phyloP scores from a whole-genome alignment of 2,888 invertebrate species.

The Epinotia ramella region DNA sequence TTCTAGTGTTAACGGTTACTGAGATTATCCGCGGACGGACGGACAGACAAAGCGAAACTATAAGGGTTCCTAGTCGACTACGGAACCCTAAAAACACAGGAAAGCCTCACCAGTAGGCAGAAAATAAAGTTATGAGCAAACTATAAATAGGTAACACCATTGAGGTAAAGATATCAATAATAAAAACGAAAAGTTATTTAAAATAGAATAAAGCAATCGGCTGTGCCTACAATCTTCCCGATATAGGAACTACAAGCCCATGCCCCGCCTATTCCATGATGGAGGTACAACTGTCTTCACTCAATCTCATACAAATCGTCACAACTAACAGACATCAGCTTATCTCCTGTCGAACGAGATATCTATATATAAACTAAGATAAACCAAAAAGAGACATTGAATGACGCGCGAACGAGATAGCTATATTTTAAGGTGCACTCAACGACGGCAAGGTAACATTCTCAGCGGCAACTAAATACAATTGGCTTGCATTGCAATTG shows the following conservation, averaged over 20 bases:
- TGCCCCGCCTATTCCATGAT: constrained; percentile 83
- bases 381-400: constrained; percentile 77
- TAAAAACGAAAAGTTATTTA: constrained; percentile 44
- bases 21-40: too few relatives aligned
- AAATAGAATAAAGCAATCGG: constrained; percentile 52
- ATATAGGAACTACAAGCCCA: constrained; percentile 56
- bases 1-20: too few relatives aligned
- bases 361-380: constrained; percentile 79
- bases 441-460: constrained; percentile 65
- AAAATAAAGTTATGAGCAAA: too few relatives aligned
- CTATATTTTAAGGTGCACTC: constrained; percentile 76
- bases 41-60: too few relatives aligned
- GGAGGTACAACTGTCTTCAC: constrained; percentile 72
- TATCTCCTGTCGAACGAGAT: constrained; percentile 81
- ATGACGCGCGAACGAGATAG: constrained; percentile 74
- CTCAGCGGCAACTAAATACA: constrained; percentile 63
- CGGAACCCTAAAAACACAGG: too few relatives aligned
- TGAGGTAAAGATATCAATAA: background rate
- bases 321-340: constrained; percentile 76
- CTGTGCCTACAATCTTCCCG: constrained; percentile 61
- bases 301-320: constrained; percentile 68
- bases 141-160: background rate
- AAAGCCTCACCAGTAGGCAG: too few relatives aligned
- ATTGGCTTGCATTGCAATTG: constrained; percentile 75
- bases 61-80: too few relatives aligned